phyloP scores from a whole-genome alignment of 2,797 vertebrate species.

The Sarcoramphus papa region DNA sequence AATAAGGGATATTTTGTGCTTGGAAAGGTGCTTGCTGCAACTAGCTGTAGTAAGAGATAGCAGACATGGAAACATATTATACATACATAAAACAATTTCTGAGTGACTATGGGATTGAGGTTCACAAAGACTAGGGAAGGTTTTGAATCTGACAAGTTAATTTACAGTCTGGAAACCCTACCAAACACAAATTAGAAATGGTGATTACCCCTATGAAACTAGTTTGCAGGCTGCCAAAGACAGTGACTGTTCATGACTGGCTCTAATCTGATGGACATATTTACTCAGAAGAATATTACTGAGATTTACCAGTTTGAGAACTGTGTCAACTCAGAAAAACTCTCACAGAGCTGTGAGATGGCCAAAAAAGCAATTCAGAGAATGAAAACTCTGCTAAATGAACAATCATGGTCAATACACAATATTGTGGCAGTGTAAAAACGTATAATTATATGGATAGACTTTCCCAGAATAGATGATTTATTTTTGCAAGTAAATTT shows the following conservation, averaged over 20 bases:
- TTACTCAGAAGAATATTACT: conserved; percentile 25
- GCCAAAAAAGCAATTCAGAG: conserved; percentile 52
- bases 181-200: background rate
- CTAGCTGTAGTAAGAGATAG: background rate
- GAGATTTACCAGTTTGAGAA: conserved; percentile 17
- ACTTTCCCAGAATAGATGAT: background rate
- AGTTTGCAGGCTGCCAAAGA: background rate
- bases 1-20: background rate
- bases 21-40: background rate
- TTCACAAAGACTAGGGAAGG: background rate
- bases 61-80: background rate
- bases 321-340: background rate
- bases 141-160: background rate
- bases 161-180: background rate
- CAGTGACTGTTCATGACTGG: background rate
- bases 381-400: conserved; percentile 32
- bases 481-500: conserved; percentile 1
- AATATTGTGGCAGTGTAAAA: background rate
- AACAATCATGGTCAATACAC: background rate
- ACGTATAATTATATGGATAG: background rate
- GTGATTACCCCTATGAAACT: background rate
- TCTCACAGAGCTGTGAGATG: background rate
- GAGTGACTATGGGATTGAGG: background rate
- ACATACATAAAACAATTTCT: background rate
- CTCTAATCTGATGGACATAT: conserved; percentile 32